phyloP scores from a whole-genome alignment of 1,140 invertebrate species.

The Ostrea denselamellosa region DNA sequence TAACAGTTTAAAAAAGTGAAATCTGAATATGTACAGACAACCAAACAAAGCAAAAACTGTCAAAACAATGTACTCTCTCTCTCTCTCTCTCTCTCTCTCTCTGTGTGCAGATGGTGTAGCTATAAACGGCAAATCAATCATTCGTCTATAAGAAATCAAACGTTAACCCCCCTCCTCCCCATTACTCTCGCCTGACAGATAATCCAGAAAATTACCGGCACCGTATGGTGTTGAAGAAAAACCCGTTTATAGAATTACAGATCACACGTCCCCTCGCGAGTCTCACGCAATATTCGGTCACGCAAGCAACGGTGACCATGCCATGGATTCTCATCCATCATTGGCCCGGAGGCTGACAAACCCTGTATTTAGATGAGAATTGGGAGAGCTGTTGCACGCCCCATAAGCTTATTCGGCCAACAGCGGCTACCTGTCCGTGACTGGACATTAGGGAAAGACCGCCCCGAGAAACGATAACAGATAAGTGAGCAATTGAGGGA shows the following conservation, averaged over 20 bases:
- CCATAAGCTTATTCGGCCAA: neutral
- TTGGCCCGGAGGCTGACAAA: neutral
- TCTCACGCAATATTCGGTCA: slow-evolving; percentile 10
- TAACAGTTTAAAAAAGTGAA: too few species aligned
- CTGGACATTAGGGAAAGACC: neutral
- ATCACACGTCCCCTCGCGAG: neutral
- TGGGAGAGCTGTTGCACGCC: neutral
- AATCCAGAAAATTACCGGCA: neutral
- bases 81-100: too few species aligned
- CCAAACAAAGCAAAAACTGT: too few species aligned
- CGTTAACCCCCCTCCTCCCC: neutral
- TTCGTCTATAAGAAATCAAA: neutral
- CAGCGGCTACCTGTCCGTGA: neutral
- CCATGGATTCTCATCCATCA: slow-evolving; percentile 2
- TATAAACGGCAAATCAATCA: neutral
- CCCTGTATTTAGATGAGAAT: neutral
- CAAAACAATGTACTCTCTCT: too few species aligned
- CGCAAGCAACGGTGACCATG: neutral
- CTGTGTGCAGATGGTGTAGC: neutral
- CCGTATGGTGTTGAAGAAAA: slow-evolving; percentile 23
- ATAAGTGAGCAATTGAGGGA: slow-evolving; percentile 42
- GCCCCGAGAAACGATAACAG: slow-evolving; percentile 40
- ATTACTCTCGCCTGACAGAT: neutral
- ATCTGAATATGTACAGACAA: too few species aligned
- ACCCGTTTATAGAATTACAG: neutral